Conservation (phyloP, 1,140 invertebrate genomes). For the Holcopasites calliopsidis region DNA sequence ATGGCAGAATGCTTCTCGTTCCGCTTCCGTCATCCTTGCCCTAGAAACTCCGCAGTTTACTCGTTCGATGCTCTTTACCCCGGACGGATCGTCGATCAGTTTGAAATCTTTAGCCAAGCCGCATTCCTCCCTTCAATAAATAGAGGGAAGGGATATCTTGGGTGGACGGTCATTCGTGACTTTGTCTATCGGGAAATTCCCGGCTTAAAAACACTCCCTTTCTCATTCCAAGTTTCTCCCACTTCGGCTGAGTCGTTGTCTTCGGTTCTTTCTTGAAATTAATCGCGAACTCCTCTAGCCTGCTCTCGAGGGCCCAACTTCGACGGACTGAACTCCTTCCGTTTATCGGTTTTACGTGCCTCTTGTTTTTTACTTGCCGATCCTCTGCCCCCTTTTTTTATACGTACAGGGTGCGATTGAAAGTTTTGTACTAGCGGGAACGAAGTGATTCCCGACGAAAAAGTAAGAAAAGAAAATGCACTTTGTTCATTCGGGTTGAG, state of each 20-base stretch:
- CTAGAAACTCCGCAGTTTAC: neutral
- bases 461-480: too few species aligned
- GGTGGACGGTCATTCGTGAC: neutral
- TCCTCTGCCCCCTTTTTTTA: neutral
- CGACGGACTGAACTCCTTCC: conserved; percentile 2
- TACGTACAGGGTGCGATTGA: too few species aligned
- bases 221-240: neutral
- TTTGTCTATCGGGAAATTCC: neutral
- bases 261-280: conserved; percentile 31
- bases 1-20: neutral
- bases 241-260: conserved; percentile 4
- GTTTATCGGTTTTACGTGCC: conserved; percentile 25
- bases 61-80: neutral
- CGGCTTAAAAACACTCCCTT: conserved; percentile 28
- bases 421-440: too few species aligned
- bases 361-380: neutral
- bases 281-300: conserved; percentile 32
- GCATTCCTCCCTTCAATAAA: conserved; percentile 1
- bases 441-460: too few species aligned
- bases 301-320: conserved; percentile 1
- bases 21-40: neutral
- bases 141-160: conserved; percentile 8
- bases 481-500: too few species aligned
- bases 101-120: conserved; percentile 5
- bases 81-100: neutral